Percentiles rank a stretch among this genome's conserved stretches.
phyloP scores from a whole-genome alignment of 2,113 vertebrate species.

The Brachionichthys hirsutus region DNA sequence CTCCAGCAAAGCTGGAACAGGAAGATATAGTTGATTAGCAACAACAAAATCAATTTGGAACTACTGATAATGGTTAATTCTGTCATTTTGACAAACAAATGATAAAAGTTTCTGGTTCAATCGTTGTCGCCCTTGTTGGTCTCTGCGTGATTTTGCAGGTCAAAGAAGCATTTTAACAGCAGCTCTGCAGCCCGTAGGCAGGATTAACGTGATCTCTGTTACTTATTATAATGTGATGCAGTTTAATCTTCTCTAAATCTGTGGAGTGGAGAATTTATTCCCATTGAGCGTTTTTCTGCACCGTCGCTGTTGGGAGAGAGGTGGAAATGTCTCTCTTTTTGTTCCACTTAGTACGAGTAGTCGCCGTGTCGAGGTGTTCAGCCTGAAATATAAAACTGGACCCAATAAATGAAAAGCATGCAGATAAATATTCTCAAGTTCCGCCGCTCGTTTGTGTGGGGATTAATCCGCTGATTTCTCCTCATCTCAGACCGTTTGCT shows the following conservation, averaged over 20 bases:
- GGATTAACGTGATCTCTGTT: constrained; percentile 58
- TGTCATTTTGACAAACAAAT: not conserved
- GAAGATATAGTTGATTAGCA: not conserved
- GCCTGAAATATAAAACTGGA: too few species aligned
- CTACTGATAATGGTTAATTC: not conserved
- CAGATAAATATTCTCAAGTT: not conserved
- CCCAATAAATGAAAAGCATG: too few species aligned
- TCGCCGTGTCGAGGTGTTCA: not conserved
- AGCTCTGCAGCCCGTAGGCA: constrained; percentile 10
- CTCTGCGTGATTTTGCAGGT: constrained; percentile 4
- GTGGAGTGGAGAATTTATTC: constrained; percentile 13
- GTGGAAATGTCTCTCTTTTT: constrained; percentile 5
- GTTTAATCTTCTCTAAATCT: constrained; percentile 66
- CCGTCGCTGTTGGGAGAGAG: too few species aligned
- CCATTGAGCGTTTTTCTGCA: constrained; percentile 8
- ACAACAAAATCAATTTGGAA: not conserved
- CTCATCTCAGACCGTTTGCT: constrained; percentile 46
- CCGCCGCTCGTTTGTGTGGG: constrained; percentile 25
- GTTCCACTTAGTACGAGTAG: not conserved
- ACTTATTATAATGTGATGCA: constrained; percentile 52
- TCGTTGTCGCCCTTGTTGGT: not conserved
- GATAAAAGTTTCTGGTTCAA: too few species aligned
- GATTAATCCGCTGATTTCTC: constrained; percentile 40
- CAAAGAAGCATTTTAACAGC: constrained; percentile 21
- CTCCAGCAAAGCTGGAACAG: constrained; percentile 76